Percentiles rank a stretch among this genome's conserved stretches.
These are phyloP conservation scores for Hypolimnas misippus DNA, from an alignment of 2,888 invertebrate genomes.

Conservation along the genomic window DNA sequence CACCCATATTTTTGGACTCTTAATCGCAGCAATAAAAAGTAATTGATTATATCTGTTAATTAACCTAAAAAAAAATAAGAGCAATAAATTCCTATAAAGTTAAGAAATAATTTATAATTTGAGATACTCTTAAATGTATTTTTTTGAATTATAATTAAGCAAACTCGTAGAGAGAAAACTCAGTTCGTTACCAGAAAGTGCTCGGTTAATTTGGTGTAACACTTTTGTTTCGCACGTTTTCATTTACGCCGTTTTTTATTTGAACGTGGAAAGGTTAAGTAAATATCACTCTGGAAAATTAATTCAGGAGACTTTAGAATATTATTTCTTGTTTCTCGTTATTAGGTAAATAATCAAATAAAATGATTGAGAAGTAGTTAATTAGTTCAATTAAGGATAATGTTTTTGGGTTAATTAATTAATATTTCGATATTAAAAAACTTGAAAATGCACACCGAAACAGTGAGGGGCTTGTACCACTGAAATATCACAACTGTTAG, in stretches of 20 bases:
- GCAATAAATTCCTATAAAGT: neutral
- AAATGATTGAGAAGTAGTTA: slow-evolving; percentile 22
- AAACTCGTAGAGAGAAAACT: slow-evolving; percentile 14
- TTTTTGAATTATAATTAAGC: neutral
- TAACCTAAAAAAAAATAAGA: too few species aligned
- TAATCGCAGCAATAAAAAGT: too few species aligned
- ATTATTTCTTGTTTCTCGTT: slow-evolving; percentile 25
- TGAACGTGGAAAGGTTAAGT: slow-evolving; percentile 38
- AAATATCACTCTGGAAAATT: slow-evolving; percentile 35
- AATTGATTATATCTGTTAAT: too few species aligned
- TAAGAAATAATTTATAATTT: neutral
- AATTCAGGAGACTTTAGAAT: slow-evolving; percentile 30
- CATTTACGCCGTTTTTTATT: slow-evolving; percentile 40
- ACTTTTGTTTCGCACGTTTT: slow-evolving; percentile 39
- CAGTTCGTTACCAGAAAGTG: slow-evolving; percentile 27
- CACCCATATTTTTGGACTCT: too few species aligned
- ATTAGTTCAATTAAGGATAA: neutral
- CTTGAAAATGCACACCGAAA: too few species aligned
- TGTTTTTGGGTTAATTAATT: too few species aligned
- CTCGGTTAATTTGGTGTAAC: slow-evolving; percentile 39
- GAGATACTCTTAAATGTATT: neutral
- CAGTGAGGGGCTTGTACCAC: too few species aligned
- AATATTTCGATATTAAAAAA: too few species aligned
- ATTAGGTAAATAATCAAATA: slow-evolving; percentile 3
- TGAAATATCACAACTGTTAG: too few species aligned